A percentile compares a stretch with the other conserved stretches of the same genome.
phyloP scores from a whole-genome alignment of 2,888 invertebrate species.

The Hipparchia semele region DNA sequence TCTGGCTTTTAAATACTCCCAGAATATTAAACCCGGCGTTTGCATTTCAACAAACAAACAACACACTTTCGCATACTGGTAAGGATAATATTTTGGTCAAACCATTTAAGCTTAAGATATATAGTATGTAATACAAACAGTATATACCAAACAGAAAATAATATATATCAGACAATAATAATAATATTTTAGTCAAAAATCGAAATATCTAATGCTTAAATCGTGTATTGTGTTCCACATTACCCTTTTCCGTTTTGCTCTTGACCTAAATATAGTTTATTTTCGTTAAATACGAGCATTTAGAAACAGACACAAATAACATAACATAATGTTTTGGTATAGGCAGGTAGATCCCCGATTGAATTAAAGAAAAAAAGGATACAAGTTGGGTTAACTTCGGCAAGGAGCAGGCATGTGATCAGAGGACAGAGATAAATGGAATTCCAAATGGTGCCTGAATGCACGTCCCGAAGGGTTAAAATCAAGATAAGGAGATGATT shows the following conservation, averaged over 20 bases:
- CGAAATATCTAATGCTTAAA: background rate
- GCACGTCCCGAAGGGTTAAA: conserved; percentile 6
- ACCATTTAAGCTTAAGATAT: too few relatives aligned
- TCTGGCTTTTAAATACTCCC: too few relatives aligned
- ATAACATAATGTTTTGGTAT: conserved; percentile 5
- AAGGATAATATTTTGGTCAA: too few relatives aligned
- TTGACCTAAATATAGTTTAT: conserved; percentile 28
- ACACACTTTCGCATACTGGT: too few relatives aligned
- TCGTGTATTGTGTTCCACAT: background rate
- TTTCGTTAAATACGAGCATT: conserved; percentile 25
- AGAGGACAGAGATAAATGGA: conserved; percentile 58
- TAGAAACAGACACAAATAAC: conserved; percentile 25
- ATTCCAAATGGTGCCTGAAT: conserved; percentile 49
- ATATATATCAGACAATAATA: too few relatives aligned
- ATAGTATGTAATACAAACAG: too few relatives aligned
- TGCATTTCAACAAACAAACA: too few relatives aligned
- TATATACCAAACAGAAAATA: too few relatives aligned
- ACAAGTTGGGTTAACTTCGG: conserved; percentile 43
- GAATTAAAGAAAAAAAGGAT: conserved; percentile 32
- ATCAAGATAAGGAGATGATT: conserved; percentile 50
- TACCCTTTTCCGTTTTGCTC: conserved; percentile 1
- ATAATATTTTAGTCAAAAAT: too few relatives aligned
- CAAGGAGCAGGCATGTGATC: conserved; percentile 50
- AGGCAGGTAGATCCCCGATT: conserved; percentile 32
- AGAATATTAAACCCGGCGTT: too few relatives aligned